phyloP scores from a whole-genome alignment of 1,140 invertebrate species.

The Dryas iulia region DNA sequence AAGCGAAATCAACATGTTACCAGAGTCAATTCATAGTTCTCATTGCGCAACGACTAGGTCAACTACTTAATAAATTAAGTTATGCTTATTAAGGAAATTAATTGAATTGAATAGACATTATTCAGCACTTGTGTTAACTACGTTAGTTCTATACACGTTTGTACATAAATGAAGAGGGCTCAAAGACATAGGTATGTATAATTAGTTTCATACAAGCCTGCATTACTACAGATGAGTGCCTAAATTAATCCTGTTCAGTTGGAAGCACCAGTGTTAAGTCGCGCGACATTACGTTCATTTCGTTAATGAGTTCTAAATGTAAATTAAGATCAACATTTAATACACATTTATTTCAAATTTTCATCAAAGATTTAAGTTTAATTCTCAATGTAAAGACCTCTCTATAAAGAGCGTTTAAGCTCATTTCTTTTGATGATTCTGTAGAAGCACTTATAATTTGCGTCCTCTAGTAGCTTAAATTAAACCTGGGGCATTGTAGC shows the following conservation, averaged over 20 bases:
- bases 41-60: no score
- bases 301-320: conserved; percentile 60
- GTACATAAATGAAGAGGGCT: background rate
- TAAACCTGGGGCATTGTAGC: no score
- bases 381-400: no score
- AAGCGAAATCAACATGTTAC: no score
- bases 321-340: conserved; percentile 23
- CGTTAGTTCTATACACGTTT: background rate
- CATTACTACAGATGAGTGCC: conserved; percentile 14
- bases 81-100: background rate
- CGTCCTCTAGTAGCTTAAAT: no score
- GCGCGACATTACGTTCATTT: conserved; percentile 45
- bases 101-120: background rate
- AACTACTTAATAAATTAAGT: no score
- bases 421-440: no score
- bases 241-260: conserved; percentile 34
- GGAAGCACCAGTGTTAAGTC: conserved; percentile 20
- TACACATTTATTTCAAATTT: background rate
- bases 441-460: no score
- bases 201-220: conserved; percentile 7
- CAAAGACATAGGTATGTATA: background rate
- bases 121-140: background rate
- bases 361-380: background rate
- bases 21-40: no score
- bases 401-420: no score